Conservation (phyloP, 2,113 vertebrate species). For the Notothenia rossii region DNA sequence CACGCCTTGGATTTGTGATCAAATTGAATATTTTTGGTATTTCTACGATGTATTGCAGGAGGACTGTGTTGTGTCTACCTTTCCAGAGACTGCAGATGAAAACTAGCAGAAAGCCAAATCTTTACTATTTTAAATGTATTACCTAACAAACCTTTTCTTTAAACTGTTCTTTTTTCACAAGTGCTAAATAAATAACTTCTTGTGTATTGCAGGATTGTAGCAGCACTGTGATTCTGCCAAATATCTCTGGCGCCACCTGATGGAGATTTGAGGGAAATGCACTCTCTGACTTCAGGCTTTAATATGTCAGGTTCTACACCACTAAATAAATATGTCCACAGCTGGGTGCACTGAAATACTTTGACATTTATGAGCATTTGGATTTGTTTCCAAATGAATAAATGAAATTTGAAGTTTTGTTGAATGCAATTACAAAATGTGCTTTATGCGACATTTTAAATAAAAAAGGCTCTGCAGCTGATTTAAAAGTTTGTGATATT, state of each 20-base stretch:
- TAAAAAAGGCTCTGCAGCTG: too few relatives aligned
- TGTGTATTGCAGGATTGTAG: rapidly evolving
- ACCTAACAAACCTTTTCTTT: too few relatives aligned
- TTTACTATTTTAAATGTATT: too few relatives aligned
- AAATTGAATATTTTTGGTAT: not conserved
- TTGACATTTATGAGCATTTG: not conserved
- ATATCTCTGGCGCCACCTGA: slow-evolving; percentile 52
- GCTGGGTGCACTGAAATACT: not conserved
- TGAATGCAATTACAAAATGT: not conserved
- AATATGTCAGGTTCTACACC: too few relatives aligned
- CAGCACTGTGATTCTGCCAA: not conserved
- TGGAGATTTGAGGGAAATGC: slow-evolving; percentile 12
- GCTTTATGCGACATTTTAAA: not conserved
- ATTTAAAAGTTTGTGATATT: too few relatives aligned
- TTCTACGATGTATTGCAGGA: not conserved
- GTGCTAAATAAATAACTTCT: not conserved
- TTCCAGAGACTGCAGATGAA: not conserved
- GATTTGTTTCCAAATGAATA: not conserved
- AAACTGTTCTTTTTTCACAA: too few relatives aligned
- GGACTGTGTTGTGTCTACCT: not conserved
- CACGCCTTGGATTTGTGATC: too few relatives aligned
- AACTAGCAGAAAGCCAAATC: not conserved
- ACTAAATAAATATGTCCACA: not conserved
- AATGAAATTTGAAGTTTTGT: not conserved
- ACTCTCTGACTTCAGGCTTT: not conserved